phyloP scores from a whole-genome alignment of 2,888 invertebrate genomes.

The Romanomermis culicivorax region DNA sequence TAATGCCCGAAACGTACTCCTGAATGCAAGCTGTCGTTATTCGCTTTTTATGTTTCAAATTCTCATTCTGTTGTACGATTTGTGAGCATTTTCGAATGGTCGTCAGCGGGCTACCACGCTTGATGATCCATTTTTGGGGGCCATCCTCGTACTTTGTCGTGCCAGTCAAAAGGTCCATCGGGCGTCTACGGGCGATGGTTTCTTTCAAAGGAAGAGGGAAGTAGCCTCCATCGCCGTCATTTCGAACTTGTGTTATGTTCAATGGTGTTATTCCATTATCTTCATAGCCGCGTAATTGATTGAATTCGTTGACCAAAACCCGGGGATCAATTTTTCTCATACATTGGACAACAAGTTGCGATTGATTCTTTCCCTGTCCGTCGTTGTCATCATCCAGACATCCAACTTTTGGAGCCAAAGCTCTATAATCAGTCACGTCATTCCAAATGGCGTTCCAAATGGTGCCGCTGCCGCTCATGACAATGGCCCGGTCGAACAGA shows the following conservation, averaged over 20 bases:
- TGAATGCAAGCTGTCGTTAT: background rate
- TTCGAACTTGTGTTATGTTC: background rate
- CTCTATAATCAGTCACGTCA: background rate
- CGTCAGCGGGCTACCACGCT: background rate
- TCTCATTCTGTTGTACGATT: background rate
- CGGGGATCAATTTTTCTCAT: constrained; percentile 1
- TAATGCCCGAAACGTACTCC: background rate
- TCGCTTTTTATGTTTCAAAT: background rate
- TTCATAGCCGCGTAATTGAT: background rate
- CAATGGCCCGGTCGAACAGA: background rate
- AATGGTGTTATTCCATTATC: background rate
- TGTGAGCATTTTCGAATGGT: background rate
- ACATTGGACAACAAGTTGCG: background rate
- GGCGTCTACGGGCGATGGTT: constrained; percentile 5
- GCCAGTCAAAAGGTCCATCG: constrained; percentile 1
- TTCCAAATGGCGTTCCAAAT: background rate
- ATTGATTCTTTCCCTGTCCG: background rate
- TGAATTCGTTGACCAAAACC: background rate
- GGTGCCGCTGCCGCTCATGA: background rate
- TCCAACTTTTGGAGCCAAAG: background rate
- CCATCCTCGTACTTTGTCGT: constrained; percentile 6
- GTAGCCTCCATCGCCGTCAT: constrained; percentile 3
- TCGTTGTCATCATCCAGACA: background rate
- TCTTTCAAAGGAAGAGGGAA: background rate
- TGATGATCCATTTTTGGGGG: background rate